Evolutionary conservation across 2,797 vertebrate genomes (phyloP).

Genomic region (Lophius americanus): DNA sequence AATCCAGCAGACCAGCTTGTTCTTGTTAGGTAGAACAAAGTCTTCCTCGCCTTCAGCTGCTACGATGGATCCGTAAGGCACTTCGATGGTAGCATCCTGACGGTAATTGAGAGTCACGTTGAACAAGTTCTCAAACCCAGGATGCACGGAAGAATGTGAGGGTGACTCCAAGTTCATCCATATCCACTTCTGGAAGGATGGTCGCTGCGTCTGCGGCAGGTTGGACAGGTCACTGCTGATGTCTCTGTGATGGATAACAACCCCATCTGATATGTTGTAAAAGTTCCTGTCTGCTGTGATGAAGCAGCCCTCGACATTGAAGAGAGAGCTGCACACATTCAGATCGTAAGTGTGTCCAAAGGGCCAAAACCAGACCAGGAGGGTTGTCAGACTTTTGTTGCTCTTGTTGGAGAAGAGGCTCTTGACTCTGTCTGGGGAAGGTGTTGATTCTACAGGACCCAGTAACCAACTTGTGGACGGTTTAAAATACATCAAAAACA

Average conservation of each 20-base stretch:
- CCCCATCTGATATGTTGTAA: conserved; percentile 93
- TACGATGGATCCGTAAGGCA: conserved; percentile 95
- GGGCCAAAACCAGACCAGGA: conserved; percentile 97
- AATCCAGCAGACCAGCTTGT: conserved; percentile 96
- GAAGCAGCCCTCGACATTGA: conserved; percentile 93
- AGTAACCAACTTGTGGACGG: conserved; percentile 95
- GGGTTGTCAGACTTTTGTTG: conserved; percentile 91
- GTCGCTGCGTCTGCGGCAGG: conserved; percentile 89
- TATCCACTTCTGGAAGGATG: conserved; percentile 96
- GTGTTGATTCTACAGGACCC: conserved; percentile 91
- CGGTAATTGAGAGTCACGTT: conserved; percentile 97
- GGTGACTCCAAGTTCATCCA: conserved; percentile 99
- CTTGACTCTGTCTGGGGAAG: conserved; percentile 90
- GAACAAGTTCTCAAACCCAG: conserved; percentile 93
- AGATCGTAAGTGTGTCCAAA: conserved; percentile 95
- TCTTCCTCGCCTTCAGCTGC: conserved; percentile 86
- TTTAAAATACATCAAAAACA: conserved; percentile 97
- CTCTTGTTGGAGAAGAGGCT: conserved; percentile 89
- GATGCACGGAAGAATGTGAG: conserved; percentile 92
- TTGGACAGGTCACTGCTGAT: conserved; percentile 94
- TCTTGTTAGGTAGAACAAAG: conserved; percentile 92
- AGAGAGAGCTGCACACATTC: conserved; percentile 89
- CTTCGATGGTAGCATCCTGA: conserved; percentile 95
- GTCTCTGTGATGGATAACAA: conserved; percentile 95
- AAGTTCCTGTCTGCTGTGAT: conserved; percentile 92